Conservation (phyloP, 1,140 invertebrate species). For the Oryzaephilus surinamensis region DNA sequence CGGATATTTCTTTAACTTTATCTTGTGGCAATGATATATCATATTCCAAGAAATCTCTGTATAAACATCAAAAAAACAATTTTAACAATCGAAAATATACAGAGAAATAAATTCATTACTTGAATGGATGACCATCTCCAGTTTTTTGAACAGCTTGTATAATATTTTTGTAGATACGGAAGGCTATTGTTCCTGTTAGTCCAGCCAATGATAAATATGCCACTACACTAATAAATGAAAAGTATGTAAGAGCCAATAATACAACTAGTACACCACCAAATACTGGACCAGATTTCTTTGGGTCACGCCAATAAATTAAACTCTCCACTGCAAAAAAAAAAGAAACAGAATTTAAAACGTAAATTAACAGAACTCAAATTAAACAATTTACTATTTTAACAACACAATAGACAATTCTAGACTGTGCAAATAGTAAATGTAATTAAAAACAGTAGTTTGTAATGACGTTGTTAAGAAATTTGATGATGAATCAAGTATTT, state of each 20-base stretch:
- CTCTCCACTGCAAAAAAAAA: constrained; percentile 49
- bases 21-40: constrained; percentile 79
- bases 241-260: constrained; percentile 84
- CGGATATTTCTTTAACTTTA: constrained; percentile 76
- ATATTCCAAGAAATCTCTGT: constrained; percentile 74
- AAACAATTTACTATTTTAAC: background rate
- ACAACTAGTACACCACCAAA: constrained; percentile 78
- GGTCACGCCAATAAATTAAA: constrained; percentile 93
- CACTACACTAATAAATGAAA: constrained; percentile 90
- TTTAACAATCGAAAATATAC: constrained; percentile 3
- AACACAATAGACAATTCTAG: background rate
- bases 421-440: background rate
- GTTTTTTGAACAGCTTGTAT: constrained; percentile 95
- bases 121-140: constrained; percentile 94
- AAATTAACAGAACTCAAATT: background rate
- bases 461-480: no score
- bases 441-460: no score
- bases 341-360: constrained; percentile 3
- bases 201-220: constrained; percentile 80
- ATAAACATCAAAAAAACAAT: constrained; percentile 10
- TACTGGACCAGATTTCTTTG: constrained; percentile 85
- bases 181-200: constrained; percentile 75
- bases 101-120: constrained; percentile 52
- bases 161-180: constrained; percentile 93
- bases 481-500: no score